Evolutionary conservation across 2,888 invertebrate genomes (phyloP), one percentile per base, ranked within the genome.

Genomic region (Leucania comma): DNA sequence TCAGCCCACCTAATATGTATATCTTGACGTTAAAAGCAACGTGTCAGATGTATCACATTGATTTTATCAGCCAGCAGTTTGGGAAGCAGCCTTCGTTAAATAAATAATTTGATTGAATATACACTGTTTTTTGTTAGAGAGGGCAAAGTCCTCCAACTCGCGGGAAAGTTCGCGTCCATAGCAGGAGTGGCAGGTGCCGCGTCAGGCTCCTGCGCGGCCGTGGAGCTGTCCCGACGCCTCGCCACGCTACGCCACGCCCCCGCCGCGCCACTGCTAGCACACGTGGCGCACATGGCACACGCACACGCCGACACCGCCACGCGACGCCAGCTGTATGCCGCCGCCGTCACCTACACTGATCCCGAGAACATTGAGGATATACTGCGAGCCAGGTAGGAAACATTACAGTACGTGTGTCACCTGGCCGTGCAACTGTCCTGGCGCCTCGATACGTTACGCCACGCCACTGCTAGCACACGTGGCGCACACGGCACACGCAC

Each of bases 131-230:
- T 14, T 2, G 54, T 17, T 14, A 72, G 73, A 5, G 67, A 67
- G 73, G 92, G 92, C 2, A 60, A 69, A 2, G 94, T 95, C n/a
- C 86, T 95, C 48, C 83, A 86, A 62, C 85, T 88, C 9, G 91
- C 93, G 69, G 87, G 90, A 0, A 56, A 54, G 68, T 77, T 75
- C 78, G 92, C 92, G 38, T 72, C 61, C 32, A 84, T 76, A 22
- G 93, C 90, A 5, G 86, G 88, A 57, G 86, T 75, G 22, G 90
- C 86, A 8, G 90, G 92, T 91, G 66, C 82, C 91, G 66, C 82
- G 64, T 51, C 87, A 84, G 63, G 93, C 90, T 10, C 87, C 87
- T 78, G 87, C 90, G 78, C 90, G 89, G n/a, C 81, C 86, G 78
- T 58, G 66, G 92, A 90, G 29, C 88, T 90, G 77, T 85, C 92